Conservation (phyloP, 2,113 vertebrate genomes). For the Seriola aureovittata region DNA sequence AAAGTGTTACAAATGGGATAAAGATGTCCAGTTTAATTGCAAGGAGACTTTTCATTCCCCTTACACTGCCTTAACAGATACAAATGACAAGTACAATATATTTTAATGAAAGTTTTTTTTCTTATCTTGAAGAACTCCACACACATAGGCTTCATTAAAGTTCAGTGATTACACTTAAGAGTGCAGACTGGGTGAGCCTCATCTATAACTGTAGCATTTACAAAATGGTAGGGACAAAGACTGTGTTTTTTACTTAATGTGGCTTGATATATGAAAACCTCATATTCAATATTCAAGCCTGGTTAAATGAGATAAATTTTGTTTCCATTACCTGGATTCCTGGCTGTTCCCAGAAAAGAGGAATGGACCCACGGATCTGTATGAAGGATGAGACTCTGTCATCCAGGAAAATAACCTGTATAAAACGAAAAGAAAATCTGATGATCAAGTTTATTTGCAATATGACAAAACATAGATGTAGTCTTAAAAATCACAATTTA, state of each 20-base stretch:
- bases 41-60: neutral
- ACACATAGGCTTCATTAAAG: neutral
- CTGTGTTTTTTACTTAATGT: neutral
- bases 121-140: neutral
- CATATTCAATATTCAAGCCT: neutral
- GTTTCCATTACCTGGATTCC: constrained; percentile 92
- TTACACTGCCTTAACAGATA: neutral
- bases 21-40: neutral
- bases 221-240: constrained; percentile 13
- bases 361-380: constrained; percentile 96
- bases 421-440: constrained; percentile 8
- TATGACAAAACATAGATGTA: neutral
- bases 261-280: constrained; percentile 20
- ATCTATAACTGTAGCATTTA: constrained; percentile 27
- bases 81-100: constrained; percentile 1
- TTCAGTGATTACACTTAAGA: constrained; percentile 1
- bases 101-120: neutral
- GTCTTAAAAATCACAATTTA: neutral
- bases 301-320: neutral
- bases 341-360: constrained; percentile 98
- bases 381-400: constrained; percentile 96
- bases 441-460: neutral
- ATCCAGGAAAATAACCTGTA: constrained; percentile 95
- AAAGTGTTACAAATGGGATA: constrained; percentile 61
- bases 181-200: neutral